phyloP scores from a whole-genome alignment of 2,888 invertebrate genomes.

The Sminthurinus aureus region DNA sequence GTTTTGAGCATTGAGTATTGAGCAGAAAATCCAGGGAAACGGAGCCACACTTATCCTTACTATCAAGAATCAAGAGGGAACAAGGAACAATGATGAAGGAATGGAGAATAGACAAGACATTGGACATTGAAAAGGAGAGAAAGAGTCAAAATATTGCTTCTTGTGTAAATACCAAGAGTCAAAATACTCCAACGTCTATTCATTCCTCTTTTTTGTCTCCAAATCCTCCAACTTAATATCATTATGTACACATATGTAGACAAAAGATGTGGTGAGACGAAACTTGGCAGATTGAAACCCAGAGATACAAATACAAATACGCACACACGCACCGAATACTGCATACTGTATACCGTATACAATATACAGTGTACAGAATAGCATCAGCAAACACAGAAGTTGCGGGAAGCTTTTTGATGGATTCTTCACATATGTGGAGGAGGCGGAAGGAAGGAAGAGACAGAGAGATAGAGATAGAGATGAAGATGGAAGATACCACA shows the following conservation, averaged over 20 bases:
- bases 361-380: too few relatives aligned
- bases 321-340: too few relatives aligned
- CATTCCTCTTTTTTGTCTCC: not conserved
- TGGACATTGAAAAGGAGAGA: not conserved
- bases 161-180: not conserved
- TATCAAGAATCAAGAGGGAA: too few relatives aligned
- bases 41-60: too few relatives aligned
- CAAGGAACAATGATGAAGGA: too few relatives aligned
- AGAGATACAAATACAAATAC: not conserved
- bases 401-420: slow-evolving; percentile 8
- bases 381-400: too few relatives aligned
- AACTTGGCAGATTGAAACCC: slow-evolving; percentile 10
- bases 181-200: not conserved
- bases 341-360: too few relatives aligned
- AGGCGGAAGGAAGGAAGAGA: not conserved
- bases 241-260: not conserved
- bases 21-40: not conserved
- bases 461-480: not conserved
- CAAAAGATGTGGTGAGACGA: slow-evolving; percentile 17
- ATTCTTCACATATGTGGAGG: slow-evolving; percentile 25
- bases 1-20: not conserved
- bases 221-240: not conserved
- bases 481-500: not conserved
- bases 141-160: not conserved
- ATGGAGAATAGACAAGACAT: too few relatives aligned